Evolutionary conservation across 2,888 invertebrate genomes (phyloP).

Genomic region (Mythimna lalbum): DNA sequence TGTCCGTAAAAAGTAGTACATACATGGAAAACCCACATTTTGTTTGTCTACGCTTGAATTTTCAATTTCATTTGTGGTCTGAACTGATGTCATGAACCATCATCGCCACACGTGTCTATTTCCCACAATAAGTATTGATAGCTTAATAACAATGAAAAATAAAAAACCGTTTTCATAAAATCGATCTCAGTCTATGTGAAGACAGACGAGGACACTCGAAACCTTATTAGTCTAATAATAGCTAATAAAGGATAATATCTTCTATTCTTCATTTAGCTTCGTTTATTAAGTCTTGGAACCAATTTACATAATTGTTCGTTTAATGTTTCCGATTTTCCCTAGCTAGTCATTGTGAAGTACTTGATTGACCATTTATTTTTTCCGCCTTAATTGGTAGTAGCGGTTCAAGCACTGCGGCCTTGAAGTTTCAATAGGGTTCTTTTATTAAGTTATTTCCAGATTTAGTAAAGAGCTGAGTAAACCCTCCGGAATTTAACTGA

Average conservation of each 20-base stretch:
- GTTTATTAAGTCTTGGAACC: conserved; percentile 7
- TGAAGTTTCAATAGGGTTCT: neutral
- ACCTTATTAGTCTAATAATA: conserved; percentile 42
- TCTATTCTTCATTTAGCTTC: conserved; percentile 9
- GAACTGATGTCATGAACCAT: neutral
- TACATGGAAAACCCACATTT: neutral
- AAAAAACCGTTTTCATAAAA: conserved; percentile 27
- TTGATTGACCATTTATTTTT: neutral
- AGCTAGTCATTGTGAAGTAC: neutral
- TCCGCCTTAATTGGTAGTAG: neutral
- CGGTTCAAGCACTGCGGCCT: neutral
- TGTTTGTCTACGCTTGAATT: neutral
- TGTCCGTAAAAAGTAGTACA: neutral
- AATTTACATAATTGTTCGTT: conserved; percentile 9
- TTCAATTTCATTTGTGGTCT: neutral
- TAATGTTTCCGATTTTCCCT: neutral
- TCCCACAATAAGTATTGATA: conserved; percentile 20
- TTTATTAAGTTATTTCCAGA: neutral
- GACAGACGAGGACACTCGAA: conserved; percentile 39
- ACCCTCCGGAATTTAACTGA: neutral
- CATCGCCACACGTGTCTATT: conserved; percentile 4
- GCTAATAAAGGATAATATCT: conserved; percentile 20
- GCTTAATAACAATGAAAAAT: conserved; percentile 9
- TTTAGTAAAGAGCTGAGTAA: neutral
- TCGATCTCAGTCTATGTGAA: conserved; percentile 42